These are phyloP conservation scores for Synanceia verrucosa DNA, from an alignment of 2,797 vertebrate genomes.

Conservation along the genomic window DNA sequence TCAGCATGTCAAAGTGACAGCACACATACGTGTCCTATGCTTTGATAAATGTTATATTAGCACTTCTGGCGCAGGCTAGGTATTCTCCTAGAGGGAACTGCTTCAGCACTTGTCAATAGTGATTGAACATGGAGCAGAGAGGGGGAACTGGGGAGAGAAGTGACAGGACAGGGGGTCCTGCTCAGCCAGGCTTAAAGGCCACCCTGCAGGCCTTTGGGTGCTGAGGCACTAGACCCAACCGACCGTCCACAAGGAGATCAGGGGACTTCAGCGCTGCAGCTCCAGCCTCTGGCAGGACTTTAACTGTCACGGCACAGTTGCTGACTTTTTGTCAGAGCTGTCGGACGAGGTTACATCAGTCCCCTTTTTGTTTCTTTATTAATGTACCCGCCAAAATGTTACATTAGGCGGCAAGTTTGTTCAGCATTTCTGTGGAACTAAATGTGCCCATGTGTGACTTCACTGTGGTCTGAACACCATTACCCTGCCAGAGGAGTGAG, in stretches of 20 bases:
- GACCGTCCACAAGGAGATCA: constrained; percentile 56
- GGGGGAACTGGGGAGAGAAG: constrained; percentile 81
- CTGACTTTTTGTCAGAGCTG: constrained; percentile 82
- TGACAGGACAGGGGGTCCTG: constrained; percentile 86
- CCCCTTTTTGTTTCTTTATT: constrained; percentile 59
- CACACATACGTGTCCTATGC: constrained; percentile 65
- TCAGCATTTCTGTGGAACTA: constrained; percentile 27
- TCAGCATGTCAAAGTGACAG: constrained; percentile 80
- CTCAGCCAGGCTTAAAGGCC: constrained; percentile 93
- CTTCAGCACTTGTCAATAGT: constrained; percentile 92
- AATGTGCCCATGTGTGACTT: constrained; percentile 14
- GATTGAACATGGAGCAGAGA: constrained; percentile 83
- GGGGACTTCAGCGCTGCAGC: constrained; percentile 45
- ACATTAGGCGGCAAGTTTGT: constrained; percentile 40
- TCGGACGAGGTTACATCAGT: constrained; percentile 85
- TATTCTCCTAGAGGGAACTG: constrained; percentile 87
- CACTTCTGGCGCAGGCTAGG: constrained; percentile 86
- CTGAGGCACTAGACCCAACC: constrained; percentile 67
- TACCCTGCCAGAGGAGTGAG: constrained; percentile 8
- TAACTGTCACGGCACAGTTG: constrained; percentile 75
- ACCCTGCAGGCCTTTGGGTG: constrained; percentile 86
- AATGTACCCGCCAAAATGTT: constrained; percentile 48
- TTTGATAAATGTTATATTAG: constrained; percentile 95
- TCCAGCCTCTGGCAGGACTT: constrained; percentile 83
- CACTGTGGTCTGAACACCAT: constrained; percentile 8